phyloP scores from a whole-genome alignment of 2,888 invertebrate genomes.

The Cosmia pyralina region DNA sequence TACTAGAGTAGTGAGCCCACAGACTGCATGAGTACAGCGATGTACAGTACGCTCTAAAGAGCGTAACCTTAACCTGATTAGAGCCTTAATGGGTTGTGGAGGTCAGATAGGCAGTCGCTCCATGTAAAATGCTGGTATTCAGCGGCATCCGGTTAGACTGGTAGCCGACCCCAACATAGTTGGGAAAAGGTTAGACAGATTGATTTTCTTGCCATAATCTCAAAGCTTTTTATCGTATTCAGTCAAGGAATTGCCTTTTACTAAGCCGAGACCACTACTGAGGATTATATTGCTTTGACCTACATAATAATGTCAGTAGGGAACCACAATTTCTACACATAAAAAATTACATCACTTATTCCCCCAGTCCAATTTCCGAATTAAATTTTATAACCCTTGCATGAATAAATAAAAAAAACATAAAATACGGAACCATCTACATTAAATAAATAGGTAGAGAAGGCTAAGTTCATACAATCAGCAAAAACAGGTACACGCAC shows the following conservation, averaged over 20 bases:
- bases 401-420: constrained; percentile 63
- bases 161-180: too few relatives aligned
- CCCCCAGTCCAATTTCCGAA: constrained; percentile 57
- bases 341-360: constrained; percentile 52
- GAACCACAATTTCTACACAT: constrained; percentile 26
- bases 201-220: constrained; percentile 44
- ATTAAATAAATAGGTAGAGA: neutral
- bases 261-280: constrained; percentile 38
- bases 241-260: constrained; percentile 48
- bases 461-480: neutral
- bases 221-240: constrained; percentile 51
- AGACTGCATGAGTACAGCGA: too few relatives aligned
- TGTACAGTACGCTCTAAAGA: too few relatives aligned
- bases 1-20: too few relatives aligned
- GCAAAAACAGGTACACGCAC: neutral
- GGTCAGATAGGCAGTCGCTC: too few relatives aligned
- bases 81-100: too few relatives aligned
- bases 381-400: constrained; percentile 62
- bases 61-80: too few relatives aligned
- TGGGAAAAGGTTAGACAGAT: too few relatives aligned
- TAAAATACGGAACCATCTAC: constrained; percentile 48
- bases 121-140: too few relatives aligned
- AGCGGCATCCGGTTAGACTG: too few relatives aligned
- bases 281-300: constrained; percentile 50
- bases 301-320: constrained; percentile 43